Evolutionary conservation across 2,797 vertebrate genomes (phyloP).

Genomic region (Oreochromis mossambicus): DNA sequence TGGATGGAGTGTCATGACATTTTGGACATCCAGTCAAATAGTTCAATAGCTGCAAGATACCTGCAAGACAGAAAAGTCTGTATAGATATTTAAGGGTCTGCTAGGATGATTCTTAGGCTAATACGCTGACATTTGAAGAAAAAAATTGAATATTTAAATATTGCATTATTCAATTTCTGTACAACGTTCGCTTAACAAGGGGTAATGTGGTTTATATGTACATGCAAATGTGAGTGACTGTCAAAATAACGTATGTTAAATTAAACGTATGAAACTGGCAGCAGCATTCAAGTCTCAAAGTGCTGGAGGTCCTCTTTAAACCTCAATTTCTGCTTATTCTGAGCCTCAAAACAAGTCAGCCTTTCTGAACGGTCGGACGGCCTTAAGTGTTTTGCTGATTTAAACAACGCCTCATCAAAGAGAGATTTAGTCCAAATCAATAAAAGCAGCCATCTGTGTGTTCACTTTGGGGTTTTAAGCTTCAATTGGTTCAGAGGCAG

Average conservation of each 20-base stretch:
- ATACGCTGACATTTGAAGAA: neutral
- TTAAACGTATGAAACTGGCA: neutral
- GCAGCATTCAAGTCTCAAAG: neutral
- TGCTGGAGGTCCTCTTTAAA: neutral
- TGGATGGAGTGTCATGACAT: neutral
- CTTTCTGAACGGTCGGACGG: neutral
- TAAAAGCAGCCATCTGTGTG: conserved; percentile 31
- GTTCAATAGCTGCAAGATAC: neutral
- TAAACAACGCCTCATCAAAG: conserved; percentile 34
- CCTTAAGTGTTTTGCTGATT: conserved; percentile 15
- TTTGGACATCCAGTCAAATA: neutral
- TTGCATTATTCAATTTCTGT: neutral
- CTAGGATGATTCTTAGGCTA: neutral
- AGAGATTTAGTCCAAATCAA: conserved; percentile 46
- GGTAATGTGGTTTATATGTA: neutral
- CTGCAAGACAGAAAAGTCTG: neutral
- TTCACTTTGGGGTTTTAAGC: conserved; percentile 22
- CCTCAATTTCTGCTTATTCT: neutral
- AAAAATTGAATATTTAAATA: accelerated
- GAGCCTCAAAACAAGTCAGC: neutral
- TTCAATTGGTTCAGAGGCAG: conserved; percentile 25
- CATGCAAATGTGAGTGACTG: neutral
- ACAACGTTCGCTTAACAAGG: neutral
- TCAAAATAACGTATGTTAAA: neutral
- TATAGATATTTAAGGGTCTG: neutral